Base-by-base conservation (phyloP, 2,113 vertebrate species). In the Haemorhous mexicanus region DNA sequence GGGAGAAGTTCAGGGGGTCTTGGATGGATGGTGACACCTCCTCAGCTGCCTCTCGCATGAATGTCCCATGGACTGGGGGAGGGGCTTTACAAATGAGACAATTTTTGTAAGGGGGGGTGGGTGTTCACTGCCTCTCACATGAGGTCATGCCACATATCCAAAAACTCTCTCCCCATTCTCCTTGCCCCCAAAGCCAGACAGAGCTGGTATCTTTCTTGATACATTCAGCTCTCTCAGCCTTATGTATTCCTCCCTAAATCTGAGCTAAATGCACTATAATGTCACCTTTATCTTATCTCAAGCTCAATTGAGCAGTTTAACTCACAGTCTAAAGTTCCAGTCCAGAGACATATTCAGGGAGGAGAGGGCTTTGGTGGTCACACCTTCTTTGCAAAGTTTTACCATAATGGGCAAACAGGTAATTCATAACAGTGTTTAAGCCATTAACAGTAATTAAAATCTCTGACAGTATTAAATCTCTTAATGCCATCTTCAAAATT, bases 111-210 rank as follows among this genome's bases (percentile, higher is more conserved):
- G 6, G 27, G 22, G 53, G 28, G 12, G 12, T 9, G 11, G 8
- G 7, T 44, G 14, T 10, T 77, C 4, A 33, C 33, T 61, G 9
- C 17, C 22, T 37, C 46, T 41, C 16, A 33, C 5, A 46, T 39
- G 22, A 77, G 10, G 39, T 61, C 39, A 13, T 7, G 6, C 6
- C 39, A 46, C 7, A 30, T 5, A 49, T 18, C 20, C 6, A 61
- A 52, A 68, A 68, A 7, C 22, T 33, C 7, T 32, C 17, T 27
- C 32, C 4, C 6, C 46, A 23, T 27, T 10, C 6, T 52, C 7
- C 18, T 21, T 32, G 21, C 2, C 7, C 14, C 7, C 0, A 0
- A 37, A 61, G 3, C 14, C 9, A 52, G 27, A 1, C 37, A 33
- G 9, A 86, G 46, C 14, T 27, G 18, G 22, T 52, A 39, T 37